Base-by-base conservation (phyloP, 2,888 invertebrate genomes). In the Labia minor region DNA sequence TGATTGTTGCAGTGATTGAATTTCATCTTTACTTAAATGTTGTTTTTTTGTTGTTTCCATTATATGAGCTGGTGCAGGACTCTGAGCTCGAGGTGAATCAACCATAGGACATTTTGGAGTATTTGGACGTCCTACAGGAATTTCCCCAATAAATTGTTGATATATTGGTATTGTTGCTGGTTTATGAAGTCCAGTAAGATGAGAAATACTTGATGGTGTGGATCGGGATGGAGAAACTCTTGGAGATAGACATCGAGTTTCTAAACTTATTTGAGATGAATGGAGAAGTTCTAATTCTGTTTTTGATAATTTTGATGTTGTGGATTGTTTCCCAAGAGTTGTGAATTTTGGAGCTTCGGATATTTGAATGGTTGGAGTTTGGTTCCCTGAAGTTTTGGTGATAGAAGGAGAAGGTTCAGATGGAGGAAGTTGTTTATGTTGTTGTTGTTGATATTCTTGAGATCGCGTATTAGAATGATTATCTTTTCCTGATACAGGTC, bases 121-220 rank as follows among this genome's bases (percentile, higher is more conserved):
- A 10, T 4, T 49, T n/a, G 49, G 49, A n/a, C 49, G 14, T 16
- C 49, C 49, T 10, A 49, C 49, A 49, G 49, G 49, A 49, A 49
- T 49, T n/a, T 72, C 72, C 14, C 72, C 73, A 4, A 74, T 71
- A 69, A 71, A 72, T 67, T 71, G 71, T 66, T 92, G 91, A 75
- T 92, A 92, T 72, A 84, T 85, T 8, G 91, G 91, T 71, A 92
- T 85, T 65, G 89, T 85, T 1, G 88, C 87, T 21, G 90, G 87
- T 76, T 86, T 86, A 74, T 88, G 89, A 10, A 79, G 70, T 1
- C 76, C 75, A 76, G 74, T 73, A 1, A 73, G 72, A 3, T 49
- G 49, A 16, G 49, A 49, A 49, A 49, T 14, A 49, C 73, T 68
- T 0, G 72, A 69, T 64, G 74, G 74, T 64, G 72, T 73, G 61